A percentile compares a stretch with the other conserved stretches of the same genome.
Evolutionary conservation across 1,140 invertebrate species (phyloP).

Genomic region (Aricia agestis): DNA sequence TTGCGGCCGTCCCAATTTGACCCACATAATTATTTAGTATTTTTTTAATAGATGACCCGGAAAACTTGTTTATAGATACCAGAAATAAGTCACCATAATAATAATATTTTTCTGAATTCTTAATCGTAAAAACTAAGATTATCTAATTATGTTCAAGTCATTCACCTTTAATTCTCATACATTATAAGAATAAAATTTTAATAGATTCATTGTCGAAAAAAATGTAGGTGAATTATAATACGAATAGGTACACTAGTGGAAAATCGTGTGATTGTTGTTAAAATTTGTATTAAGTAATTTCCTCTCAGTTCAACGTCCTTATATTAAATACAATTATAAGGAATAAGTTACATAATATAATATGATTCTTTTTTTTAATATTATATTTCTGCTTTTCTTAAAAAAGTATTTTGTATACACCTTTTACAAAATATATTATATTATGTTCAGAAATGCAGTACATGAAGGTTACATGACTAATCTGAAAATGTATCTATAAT

Average conservation of each 20-base stretch:
- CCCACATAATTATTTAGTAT: too few relatives aligned
- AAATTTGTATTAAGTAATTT: neutral
- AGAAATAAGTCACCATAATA: neutral
- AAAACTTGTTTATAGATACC: too few relatives aligned
- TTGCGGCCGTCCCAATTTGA: too few relatives aligned
- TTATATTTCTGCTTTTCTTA: too few relatives aligned
- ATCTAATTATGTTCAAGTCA: neutral
- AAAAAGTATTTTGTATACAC: too few relatives aligned
- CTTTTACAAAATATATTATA: too few relatives aligned
- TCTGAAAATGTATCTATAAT: neutral
- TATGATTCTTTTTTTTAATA: too few relatives aligned
- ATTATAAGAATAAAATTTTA: neutral
- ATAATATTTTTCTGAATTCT: neutral
- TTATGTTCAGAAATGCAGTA: too few relatives aligned
- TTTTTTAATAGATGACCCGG: too few relatives aligned
- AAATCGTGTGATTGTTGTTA: neutral
- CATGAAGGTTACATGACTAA: neutral
- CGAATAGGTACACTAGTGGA: neutral
- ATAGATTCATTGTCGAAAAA: neutral
- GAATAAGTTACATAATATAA: too few relatives aligned
- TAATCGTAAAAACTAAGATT: neutral
- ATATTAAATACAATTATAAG: neutral
- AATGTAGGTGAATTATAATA: neutral
- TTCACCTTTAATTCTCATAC: slow-evolving; percentile 1
- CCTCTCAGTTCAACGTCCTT: neutral